Base-by-base conservation (phyloP, 2,797 vertebrate genomes). In the Brachyalestes nurse region DNA sequence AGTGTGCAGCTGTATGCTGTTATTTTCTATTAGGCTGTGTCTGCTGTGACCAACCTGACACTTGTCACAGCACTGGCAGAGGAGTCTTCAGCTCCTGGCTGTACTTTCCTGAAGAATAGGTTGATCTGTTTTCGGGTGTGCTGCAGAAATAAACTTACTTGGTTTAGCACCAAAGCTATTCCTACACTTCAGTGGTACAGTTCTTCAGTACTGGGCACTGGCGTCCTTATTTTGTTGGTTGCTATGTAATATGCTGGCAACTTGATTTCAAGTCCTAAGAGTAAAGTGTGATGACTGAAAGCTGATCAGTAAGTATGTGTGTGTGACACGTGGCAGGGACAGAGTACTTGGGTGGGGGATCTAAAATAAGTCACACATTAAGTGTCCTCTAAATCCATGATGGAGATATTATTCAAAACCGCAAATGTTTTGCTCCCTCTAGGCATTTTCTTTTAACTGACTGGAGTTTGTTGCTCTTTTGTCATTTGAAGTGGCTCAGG, bases 201-300 rank as follows among this genome's bases (percentile, higher is more conserved):
- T n/a, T 8, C 8, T 28, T 62, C 16, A 38, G 5, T 65, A 10
- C 6, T 7, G 8, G 7, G 17, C 8, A 8, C 17, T 38, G 34
- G 62, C n/a, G 17, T 21, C 4, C 12, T 21, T 6, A 8, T 57
- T 38, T n/a, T 38, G 17, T 12, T 40, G 4, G 9, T 8, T 8
- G 10, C 25, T 55, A 19, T 53, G 14, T 51, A 55, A 57, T 38
- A 17, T 34, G 14, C 25, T 40, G 51, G 8, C 40, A 19, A 25
- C 38, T n/a, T 64, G 2, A 23, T 12, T 72, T 42, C 14, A 16
- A 65, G 47, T 28, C 25, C 19, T 69, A 45, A 25, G 51, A 80
- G 61, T 66, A 77, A 64, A 78, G 21, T 70, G 58, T 78, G 78
- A 34, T 69, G 67, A 76, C 47, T 76, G 38, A 72, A 57, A 71